phyloP scores from a whole-genome alignment of 2,797 vertebrate species.

The Phoebastria nigripes region DNA sequence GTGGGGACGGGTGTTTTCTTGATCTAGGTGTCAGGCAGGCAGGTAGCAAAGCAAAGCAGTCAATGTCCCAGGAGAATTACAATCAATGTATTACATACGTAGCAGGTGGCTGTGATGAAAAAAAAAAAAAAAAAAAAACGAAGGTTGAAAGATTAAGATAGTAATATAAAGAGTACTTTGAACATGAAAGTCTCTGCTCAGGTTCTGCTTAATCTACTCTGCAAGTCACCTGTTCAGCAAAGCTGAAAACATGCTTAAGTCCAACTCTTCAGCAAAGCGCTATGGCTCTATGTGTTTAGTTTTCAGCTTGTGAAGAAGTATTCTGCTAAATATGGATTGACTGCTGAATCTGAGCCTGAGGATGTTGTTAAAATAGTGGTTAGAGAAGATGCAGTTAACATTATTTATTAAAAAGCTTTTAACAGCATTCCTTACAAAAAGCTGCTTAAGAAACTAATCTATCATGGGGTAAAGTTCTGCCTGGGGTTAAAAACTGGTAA shows the following conservation, averaged over 20 bases:
- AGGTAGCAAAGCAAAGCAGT: background rate
- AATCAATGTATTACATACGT: background rate
- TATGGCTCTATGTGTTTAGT: background rate
- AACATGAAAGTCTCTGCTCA: background rate
- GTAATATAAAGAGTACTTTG: background rate
- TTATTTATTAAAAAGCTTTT: conserved; percentile 47
- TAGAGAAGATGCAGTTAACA: conserved; percentile 20
- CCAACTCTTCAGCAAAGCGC: background rate
- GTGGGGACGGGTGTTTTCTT: background rate
- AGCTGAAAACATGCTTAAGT: background rate
- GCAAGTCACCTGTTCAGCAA: background rate
- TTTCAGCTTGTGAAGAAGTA: background rate
- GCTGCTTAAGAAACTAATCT: background rate
- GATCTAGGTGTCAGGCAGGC: background rate
- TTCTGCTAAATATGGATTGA: background rate
- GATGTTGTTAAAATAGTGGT: background rate
- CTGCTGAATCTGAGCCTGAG: background rate
- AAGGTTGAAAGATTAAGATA: background rate
- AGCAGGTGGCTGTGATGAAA: background rate
- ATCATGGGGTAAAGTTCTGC: background rate
- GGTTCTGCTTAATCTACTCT: background rate
- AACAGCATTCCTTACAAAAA: background rate
- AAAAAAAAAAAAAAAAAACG: background rate
- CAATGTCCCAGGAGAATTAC: background rate
- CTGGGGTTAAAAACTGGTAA: background rate